Conservation (phyloP, 1,140 invertebrate species). For the Euura lappo region DNA sequence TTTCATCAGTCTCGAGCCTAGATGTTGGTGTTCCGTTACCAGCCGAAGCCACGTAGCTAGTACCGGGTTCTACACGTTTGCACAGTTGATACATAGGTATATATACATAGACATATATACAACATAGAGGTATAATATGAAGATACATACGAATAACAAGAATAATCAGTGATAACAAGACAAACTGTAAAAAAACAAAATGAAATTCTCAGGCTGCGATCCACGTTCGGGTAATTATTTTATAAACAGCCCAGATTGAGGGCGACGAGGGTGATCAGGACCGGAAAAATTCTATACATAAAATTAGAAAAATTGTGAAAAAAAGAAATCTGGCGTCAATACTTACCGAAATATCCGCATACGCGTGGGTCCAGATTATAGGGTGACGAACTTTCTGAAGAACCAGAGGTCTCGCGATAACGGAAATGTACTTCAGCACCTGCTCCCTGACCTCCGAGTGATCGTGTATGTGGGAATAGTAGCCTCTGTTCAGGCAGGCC, state of each 20-base stretch:
- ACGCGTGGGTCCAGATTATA: constrained; percentile 88
- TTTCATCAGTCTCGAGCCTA: constrained; percentile 47
- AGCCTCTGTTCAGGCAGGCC: constrained; percentile 95
- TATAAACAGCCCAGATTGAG: too few relatives aligned
- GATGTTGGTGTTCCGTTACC: constrained; percentile 50
- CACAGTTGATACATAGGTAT: too few relatives aligned
- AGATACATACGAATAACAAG: too few relatives aligned
- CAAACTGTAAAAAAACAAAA: too few relatives aligned
- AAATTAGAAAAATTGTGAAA: too few relatives aligned
- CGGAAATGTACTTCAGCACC: constrained; percentile 90
- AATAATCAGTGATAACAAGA: too few relatives aligned
- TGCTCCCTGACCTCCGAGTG: constrained; percentile 93
- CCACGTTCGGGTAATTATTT: too few relatives aligned
- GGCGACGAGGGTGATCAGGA: too few relatives aligned
- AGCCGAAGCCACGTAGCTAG: constrained; percentile 53
- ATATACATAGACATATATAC: too few relatives aligned
- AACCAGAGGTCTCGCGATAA: constrained; percentile 87
- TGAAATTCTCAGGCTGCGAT: too few relatives aligned
- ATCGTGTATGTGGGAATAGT: constrained; percentile 90
- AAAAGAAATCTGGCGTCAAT: constrained; percentile 11
- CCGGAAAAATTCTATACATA: too few relatives aligned
- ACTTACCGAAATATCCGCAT: constrained; percentile 82
- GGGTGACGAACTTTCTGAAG: constrained; percentile 78
- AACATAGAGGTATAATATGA: background rate
- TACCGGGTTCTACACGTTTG: constrained; percentile 51